These are phyloP conservation scores for Clamator glandarius DNA, from an alignment of 2,797 vertebrate genomes.

Conservation along the genomic window DNA sequence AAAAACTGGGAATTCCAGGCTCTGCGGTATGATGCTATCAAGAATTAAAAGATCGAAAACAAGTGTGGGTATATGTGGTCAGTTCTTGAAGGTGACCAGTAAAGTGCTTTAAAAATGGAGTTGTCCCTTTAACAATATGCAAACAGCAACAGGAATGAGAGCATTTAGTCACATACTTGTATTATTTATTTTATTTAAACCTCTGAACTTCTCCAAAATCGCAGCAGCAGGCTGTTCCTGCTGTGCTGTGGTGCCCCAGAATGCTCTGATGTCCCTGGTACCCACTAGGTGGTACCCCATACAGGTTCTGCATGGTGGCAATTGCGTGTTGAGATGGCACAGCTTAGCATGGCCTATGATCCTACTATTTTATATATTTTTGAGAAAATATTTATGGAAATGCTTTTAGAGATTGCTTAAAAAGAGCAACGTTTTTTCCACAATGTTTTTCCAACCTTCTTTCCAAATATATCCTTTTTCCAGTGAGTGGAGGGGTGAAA, in stretches of 20 bases:
- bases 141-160: neutral
- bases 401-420: neutral
- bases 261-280: constrained; percentile 3
- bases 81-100: neutral
- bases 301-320: neutral
- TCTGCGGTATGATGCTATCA: neutral
- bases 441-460: neutral
- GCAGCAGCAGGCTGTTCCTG: neutral
- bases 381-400: neutral
- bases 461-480: neutral
- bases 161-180: neutral
- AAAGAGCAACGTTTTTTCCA: neutral
- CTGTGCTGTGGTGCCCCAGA: neutral
- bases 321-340: neutral
- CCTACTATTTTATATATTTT: neutral
- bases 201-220: neutral
- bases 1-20: neutral
- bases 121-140: neutral
- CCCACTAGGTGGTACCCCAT: neutral
- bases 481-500: neutral
- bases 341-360: neutral
- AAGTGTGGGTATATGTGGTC: neutral
- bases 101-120: neutral
- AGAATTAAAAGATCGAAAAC: neutral
- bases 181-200: neutral